phyloP scores from a whole-genome alignment of 2,797 vertebrate genomes.

The Staurois parvus region DNA sequence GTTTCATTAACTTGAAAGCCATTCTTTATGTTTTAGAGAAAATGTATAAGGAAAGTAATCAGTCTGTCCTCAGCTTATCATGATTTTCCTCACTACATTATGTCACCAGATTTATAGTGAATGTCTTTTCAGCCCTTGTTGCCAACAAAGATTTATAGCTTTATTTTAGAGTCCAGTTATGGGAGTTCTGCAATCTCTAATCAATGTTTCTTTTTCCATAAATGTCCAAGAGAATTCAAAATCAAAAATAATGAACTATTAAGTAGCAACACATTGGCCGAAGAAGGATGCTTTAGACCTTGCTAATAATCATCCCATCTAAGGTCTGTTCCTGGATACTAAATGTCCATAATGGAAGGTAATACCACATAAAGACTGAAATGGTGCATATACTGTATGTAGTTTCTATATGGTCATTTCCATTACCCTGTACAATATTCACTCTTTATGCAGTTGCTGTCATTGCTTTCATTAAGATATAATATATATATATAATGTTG shows the following conservation, averaged over 20 bases:
- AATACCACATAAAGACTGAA: neutral
- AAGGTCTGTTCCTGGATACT: too few relatives aligned
- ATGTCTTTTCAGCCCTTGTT: neutral
- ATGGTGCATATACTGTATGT: neutral
- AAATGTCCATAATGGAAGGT: too few relatives aligned
- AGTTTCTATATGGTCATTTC: neutral
- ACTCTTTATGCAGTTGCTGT: too few relatives aligned
- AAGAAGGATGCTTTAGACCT: too few relatives aligned
- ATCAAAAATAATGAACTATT: too few relatives aligned
- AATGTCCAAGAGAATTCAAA: neutral
- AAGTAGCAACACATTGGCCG: too few relatives aligned
- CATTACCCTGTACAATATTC: neutral
- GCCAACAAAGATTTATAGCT: neutral
- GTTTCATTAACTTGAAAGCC: constrained; percentile 24
- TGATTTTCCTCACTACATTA: neutral
- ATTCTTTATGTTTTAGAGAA: constrained; percentile 8
- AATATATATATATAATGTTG: too few relatives aligned
- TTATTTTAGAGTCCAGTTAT: neutral
- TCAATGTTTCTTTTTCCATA: neutral
- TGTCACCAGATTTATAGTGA: neutral
- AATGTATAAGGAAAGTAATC: constrained; percentile 6
- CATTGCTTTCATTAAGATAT: too few relatives aligned
- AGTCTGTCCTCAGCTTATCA: constrained; percentile 13
- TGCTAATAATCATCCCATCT: too few relatives aligned
- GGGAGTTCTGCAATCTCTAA: neutral